Evolutionary conservation across 1,140 invertebrate species (phyloP), one percentile per base, ranked within the genome.

Genomic region (Spodoptera litura): DNA sequence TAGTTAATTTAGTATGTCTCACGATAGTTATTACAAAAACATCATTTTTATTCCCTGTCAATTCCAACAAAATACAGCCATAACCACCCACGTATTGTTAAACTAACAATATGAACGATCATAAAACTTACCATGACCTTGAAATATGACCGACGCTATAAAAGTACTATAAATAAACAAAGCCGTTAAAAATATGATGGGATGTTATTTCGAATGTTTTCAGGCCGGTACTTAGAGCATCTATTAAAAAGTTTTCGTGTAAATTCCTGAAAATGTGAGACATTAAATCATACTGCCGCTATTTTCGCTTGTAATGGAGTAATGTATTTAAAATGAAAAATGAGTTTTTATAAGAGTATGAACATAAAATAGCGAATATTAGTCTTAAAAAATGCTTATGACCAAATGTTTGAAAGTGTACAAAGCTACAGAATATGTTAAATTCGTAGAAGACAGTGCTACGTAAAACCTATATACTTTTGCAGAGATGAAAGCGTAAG

Each of bases 131-230:
- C 49, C 12, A 12, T 66, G 62, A 66, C 62, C 62, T 49, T 66
- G 62, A 4, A 12, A 11, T 15, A 20, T 66, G 35, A 15, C 62
- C 62, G 38, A 49, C 62, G 38, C 10, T 38, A 15, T 49, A 64
- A 64, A 64, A 25, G 35, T 64, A 64, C 61, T 64, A 49, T 64
- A 64, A 64, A 66, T 66, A 66, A 66, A 66, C 62, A 66, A 66
- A 66, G 38, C n/a, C n/a, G 25, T 66, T 66, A 66, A 66, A 66
- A 66, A 49, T 25, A 20, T 49, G 15, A 66, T 66, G 61, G 35
- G 38, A 49, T 64, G 15, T 20, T 66, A 66, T 20, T 38, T 20
- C 62, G 9, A 66, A 66, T 51, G 62, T 66, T 66, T 25, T n/a
- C n/a, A 64, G 20, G 62, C 62, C 38, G 20, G 38, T 49, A 38